Conservation (phyloP, 2,797 vertebrate species). For the Myiotriccus ornatus region DNA sequence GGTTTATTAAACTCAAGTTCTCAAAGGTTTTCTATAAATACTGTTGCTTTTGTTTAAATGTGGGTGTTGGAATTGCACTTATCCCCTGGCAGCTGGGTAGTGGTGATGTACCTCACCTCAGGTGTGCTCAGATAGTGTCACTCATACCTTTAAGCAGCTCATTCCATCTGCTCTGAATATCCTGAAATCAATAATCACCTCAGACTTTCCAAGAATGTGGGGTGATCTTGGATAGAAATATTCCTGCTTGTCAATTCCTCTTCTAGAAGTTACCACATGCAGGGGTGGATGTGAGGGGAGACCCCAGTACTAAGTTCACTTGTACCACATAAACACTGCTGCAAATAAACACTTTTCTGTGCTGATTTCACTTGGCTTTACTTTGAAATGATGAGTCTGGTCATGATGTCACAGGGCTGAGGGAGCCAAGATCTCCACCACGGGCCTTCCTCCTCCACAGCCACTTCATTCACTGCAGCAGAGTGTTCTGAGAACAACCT, state of each 20-base stretch:
- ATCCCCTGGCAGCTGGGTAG: neutral
- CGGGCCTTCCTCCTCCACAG: neutral
- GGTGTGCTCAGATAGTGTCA: neutral
- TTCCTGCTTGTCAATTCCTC: neutral
- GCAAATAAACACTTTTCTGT: constrained; percentile 20
- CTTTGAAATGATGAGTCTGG: neutral
- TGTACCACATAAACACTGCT: neutral
- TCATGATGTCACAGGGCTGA: neutral
- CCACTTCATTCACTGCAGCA: neutral
- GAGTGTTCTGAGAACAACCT: neutral
- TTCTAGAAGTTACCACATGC: neutral
- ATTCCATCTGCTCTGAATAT: neutral
- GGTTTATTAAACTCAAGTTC: constrained; percentile 77
- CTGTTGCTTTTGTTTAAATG: constrained; percentile 27
- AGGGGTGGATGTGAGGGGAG: neutral
- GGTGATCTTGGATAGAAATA: neutral
- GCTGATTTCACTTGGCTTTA: neutral
- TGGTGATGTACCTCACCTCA: neutral
- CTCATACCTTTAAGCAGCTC: neutral
- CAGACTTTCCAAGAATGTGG: neutral
- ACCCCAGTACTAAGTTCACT: neutral
- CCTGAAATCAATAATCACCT: neutral
- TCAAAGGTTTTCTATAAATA: constrained; percentile 51
- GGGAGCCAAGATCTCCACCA: neutral
- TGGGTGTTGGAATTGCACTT: constrained; percentile 36